Conservation (phyloP, 2,888 invertebrate species). For the Nebria brevicollis region DNA sequence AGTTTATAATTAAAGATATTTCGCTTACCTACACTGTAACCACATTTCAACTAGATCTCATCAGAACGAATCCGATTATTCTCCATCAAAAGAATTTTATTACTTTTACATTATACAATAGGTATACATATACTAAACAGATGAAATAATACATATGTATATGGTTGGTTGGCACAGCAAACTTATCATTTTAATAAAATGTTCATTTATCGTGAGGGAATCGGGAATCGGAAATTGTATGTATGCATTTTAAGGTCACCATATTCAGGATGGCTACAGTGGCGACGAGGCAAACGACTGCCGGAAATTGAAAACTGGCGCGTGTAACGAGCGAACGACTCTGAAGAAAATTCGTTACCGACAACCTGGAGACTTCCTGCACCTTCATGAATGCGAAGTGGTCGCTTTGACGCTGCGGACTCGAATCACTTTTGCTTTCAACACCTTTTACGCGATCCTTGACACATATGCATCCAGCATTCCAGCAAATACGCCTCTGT, state of each 20-base stretch:
- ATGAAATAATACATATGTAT: no score
- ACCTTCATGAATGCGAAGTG: conserved; percentile 43
- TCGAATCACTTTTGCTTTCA: background rate
- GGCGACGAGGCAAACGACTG: background rate
- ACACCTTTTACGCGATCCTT: background rate
- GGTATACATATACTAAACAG: no score
- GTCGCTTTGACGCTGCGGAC: conserved; percentile 6
- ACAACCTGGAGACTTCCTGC: conserved; percentile 40
- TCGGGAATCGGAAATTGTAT: conserved; percentile 7
- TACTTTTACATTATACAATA: no score
- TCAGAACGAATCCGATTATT: background rate
- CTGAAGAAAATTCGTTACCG: conserved; percentile 42
- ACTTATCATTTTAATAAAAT: no score
- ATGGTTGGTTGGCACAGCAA: no score
- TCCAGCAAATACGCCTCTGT: no score
- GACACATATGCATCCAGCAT: no score
- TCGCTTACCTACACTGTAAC: background rate
- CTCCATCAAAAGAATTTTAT: background rate
- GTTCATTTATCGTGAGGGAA: no score
- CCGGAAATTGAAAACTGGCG: conserved; percentile 45
- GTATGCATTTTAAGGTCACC: background rate
- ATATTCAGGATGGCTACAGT: background rate
- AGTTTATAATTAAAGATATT: no score
- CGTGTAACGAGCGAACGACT: conserved; percentile 41
- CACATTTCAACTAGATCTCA: conserved; percentile 6